Evolutionary conservation across 2,888 invertebrate genomes (phyloP), one percentile per base, ranked within the genome.

Genomic region (Platerodrilus igneus): DNA sequence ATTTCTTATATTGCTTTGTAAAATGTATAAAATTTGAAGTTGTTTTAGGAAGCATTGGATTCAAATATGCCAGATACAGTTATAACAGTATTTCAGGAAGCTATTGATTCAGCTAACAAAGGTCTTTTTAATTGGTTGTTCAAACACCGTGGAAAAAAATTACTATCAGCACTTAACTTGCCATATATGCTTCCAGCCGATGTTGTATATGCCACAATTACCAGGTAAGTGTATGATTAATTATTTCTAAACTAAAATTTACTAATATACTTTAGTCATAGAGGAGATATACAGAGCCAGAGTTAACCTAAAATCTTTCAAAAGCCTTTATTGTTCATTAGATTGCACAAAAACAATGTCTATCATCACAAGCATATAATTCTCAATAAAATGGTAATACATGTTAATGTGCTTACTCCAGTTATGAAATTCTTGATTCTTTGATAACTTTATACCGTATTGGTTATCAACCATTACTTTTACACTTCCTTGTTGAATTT

Each of bases 11-110:
- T n/a, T n/a, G n/a, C n/a, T n/a, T n/a, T n/a, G n/a, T n/a, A n/a
- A n/a, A n/a, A n/a, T 14, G 8, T 22, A 22, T 7, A 22, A 22
- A 29, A 22, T 13, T 17, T 17, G 8, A 5, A 10, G n/a, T 21
- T 25, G 19, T 10, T 25, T 9, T 60, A 90, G 88, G 89, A 90
- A 69, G 89, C 93, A 8, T 73, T 90, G 45, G 79, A 85, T 16
- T 91, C 89, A 46, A 86, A 87, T 62, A 78, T 95, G 51, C 94
- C 94, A 6, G 91, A 92, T 61, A 86, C 87, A 1, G 90, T 95
- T 55, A 77, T 90, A 68, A 84, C 82, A 54, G 84, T 90, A 59
- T 87, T 95, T 67, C 92, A 94, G 74, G 88, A 90, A 61, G 93
- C 92, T 1, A 91, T 93, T 50, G 90, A 93, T 63, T 81, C 89